Conservation (phyloP, 2,113 vertebrate species). For the Australoheros scitulus region DNA sequence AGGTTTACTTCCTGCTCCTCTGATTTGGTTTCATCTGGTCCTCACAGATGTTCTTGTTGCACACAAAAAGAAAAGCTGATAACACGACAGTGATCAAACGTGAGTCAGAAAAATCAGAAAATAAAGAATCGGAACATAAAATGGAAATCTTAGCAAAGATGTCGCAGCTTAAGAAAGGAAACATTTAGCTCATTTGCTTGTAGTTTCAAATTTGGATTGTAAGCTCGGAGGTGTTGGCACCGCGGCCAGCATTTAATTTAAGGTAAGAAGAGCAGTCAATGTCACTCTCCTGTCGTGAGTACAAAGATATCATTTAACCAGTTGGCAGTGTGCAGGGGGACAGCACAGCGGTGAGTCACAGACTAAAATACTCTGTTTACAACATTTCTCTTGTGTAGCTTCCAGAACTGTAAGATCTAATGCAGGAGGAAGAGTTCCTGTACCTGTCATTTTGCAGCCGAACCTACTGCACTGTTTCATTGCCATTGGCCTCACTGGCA, state of each 20-base stretch:
- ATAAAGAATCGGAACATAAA: background rate
- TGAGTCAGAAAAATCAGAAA: background rate
- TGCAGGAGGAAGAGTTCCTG: conserved; percentile 56
- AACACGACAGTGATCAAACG: background rate
- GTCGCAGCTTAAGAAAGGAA: background rate
- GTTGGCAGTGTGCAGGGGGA: conserved; percentile 29
- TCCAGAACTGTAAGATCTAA: conserved; percentile 30
- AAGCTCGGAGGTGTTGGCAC: background rate
- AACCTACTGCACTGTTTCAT: background rate
- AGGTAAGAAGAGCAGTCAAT: conserved; percentile 13
- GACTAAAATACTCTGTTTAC: conserved; percentile 67
- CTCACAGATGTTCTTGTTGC: background rate
- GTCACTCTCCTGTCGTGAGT: conserved; percentile 7
- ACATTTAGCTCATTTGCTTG: background rate
- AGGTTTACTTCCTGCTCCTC: background rate
- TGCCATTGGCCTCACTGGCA: background rate
- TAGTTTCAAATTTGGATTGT: background rate
- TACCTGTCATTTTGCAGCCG: conserved; percentile 2
- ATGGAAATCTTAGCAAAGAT: background rate
- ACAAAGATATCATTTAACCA: conserved; percentile 34
- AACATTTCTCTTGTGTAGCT: conserved; percentile 43
- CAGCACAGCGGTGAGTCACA: conserved; percentile 50
- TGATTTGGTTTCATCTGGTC: background rate
- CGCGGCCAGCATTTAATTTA: conserved; percentile 15
- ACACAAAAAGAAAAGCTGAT: background rate